Percentiles rank a stretch among this genome's conserved stretches.
Evolutionary conservation across 2,888 invertebrate species (phyloP).

Genomic region (Stramonita haemastoma): DNA sequence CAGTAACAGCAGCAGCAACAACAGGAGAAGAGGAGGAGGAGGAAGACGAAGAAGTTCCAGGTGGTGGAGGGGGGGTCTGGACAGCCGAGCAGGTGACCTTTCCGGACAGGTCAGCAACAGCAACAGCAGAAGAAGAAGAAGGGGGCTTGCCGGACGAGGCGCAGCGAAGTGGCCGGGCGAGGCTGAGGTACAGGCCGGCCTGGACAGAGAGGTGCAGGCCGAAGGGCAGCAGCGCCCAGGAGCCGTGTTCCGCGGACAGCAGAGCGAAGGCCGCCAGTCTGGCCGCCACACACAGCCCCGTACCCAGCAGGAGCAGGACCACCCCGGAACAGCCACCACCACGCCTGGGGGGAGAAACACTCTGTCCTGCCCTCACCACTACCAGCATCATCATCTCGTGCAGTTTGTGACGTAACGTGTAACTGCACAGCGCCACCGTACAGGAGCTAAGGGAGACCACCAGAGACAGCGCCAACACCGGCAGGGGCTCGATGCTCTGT

Average conservation of each 20-base stretch:
- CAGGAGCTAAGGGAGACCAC: constrained; percentile 43
- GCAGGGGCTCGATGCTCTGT: background rate
- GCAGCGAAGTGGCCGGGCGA: background rate
- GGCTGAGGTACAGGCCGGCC: constrained; percentile 24
- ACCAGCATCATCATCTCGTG: constrained; percentile 2
- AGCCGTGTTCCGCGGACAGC: constrained; percentile 39
- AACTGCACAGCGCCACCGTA: constrained; percentile 45
- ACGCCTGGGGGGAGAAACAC: background rate
- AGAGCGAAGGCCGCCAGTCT: constrained; percentile 43
- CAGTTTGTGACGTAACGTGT: constrained; percentile 41
- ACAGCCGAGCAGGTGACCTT: background rate
- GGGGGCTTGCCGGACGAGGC: background rate
- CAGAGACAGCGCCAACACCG: constrained; percentile 42
- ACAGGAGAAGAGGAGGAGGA: too few species aligned
- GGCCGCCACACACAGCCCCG: constrained; percentile 34
- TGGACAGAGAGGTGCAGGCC: constrained; percentile 42
- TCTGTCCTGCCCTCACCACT: background rate
- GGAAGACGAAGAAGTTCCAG: background rate
- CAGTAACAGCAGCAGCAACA: too few species aligned
- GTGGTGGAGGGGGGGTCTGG: background rate
- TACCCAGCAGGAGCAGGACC: constrained; percentile 39
- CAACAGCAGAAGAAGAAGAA: background rate
- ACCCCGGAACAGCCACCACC: constrained; percentile 21
- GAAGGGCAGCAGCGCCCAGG: constrained; percentile 41
- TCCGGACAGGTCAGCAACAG: background rate